These are phyloP conservation scores for Troides oblongomaculatus DNA, from an alignment of 2,888 invertebrate species.

Conservation along the genomic window DNA sequence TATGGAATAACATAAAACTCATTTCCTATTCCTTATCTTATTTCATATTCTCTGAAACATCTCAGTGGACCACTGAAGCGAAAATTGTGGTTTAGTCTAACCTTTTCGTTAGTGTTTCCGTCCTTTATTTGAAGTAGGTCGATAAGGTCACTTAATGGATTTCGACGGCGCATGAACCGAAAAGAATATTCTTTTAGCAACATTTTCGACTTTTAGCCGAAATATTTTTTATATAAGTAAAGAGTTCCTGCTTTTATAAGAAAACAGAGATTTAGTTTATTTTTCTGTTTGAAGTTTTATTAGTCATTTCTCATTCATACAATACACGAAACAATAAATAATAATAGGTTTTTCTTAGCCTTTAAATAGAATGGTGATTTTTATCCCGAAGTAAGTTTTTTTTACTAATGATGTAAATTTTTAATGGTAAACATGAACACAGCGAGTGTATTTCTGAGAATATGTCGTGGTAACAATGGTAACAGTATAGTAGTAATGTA, in stretches of 20 bases:
- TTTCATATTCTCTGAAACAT: slow-evolving; percentile 4
- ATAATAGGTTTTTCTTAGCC: no score
- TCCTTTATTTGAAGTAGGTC: slow-evolving; percentile 49
- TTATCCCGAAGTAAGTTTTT: no score
- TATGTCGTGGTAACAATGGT: background rate
- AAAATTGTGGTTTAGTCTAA: slow-evolving; percentile 54
- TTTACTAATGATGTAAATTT: no score
- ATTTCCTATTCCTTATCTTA: slow-evolving; percentile 11
- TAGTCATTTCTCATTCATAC: no score
- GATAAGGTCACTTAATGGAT: slow-evolving; percentile 57
- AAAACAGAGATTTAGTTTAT: no score
- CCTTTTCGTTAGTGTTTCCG: slow-evolving; percentile 49
- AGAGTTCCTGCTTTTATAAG: background rate
- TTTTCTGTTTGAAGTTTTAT: no score
- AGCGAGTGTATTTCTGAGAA: background rate
- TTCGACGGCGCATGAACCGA: slow-evolving; percentile 38
- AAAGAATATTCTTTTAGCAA: slow-evolving; percentile 20
- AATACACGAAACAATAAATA: no score
- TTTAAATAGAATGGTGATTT: no score
- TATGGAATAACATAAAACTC: slow-evolving; percentile 17
- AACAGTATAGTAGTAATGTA: no score
- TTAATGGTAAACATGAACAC: background rate
- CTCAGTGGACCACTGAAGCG: slow-evolving; percentile 34
- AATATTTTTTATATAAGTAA: background rate
- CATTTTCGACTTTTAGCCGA: slow-evolving; percentile 10